These are phyloP conservation scores for Acrobasis repandana DNA, from an alignment of 2,888 invertebrate species.

Conservation along the genomic window DNA sequence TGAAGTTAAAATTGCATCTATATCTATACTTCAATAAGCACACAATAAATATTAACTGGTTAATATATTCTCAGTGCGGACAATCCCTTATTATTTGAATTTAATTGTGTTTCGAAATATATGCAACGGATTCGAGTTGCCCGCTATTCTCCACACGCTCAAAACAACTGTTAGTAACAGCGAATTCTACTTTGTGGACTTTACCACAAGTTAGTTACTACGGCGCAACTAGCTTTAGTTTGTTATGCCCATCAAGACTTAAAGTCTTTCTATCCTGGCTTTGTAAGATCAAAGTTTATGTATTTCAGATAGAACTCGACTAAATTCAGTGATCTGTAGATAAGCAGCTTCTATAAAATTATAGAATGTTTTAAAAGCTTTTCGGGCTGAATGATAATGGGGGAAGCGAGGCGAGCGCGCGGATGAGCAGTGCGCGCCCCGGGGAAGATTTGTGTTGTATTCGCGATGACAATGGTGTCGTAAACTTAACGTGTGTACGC, in stretches of 20 bases:
- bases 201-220: constrained; percentile 41
- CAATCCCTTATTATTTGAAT: constrained; percentile 27
- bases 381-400: constrained; percentile 50
- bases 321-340: constrained; percentile 25
- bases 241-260: constrained; percentile 26
- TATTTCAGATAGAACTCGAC: background rate
- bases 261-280: constrained; percentile 19
- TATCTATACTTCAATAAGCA: background rate
- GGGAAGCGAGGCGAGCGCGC: constrained; percentile 31
- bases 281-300: constrained; percentile 23
- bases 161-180: constrained; percentile 42
- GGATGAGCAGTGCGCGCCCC: constrained; percentile 40
- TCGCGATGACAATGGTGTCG: constrained; percentile 42
- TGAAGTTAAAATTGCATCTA: constrained; percentile 31
- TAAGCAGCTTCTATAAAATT: constrained; percentile 48
- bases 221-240: constrained; percentile 28
- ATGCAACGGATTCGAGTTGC: constrained; percentile 19
- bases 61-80: constrained; percentile 29
- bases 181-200: constrained; percentile 47
- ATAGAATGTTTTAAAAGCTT: constrained; percentile 54
- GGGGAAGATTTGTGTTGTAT: constrained; percentile 52
- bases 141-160: constrained; percentile 39
- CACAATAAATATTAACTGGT: constrained; percentile 23
- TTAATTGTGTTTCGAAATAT: constrained; percentile 37
- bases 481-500: constrained; percentile 39